phyloP scores from a whole-genome alignment of 2,797 vertebrate genomes.

The Silurus lanzhouensis region DNA sequence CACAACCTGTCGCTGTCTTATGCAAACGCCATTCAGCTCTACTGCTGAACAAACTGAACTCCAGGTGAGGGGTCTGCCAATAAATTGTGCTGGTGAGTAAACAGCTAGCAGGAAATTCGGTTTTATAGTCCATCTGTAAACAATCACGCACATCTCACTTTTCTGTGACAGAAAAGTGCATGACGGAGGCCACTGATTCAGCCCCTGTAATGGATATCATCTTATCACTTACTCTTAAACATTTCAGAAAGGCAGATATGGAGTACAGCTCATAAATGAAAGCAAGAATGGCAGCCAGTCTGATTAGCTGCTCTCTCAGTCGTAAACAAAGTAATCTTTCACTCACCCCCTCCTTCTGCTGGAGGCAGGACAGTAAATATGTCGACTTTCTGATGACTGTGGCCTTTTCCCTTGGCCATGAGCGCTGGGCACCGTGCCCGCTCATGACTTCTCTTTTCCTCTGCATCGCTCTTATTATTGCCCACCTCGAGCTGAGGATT shows the following conservation, averaged over 20 bases:
- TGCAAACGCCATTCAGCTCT: neutral
- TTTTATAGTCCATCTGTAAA: neutral
- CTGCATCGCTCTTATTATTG: conserved; percentile 74
- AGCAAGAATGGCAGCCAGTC: conserved; percentile 58
- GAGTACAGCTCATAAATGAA: conserved; percentile 46
- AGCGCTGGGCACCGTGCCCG: conserved; percentile 67
- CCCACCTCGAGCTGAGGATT: conserved; percentile 67
- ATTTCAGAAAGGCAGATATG: conserved; percentile 30
- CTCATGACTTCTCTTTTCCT: conserved; percentile 72
- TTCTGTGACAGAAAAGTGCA: neutral
- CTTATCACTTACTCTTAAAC: conserved; percentile 32
- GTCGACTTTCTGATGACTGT: conserved; percentile 79
- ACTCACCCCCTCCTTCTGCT: conserved; percentile 60
- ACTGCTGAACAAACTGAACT: neutral
- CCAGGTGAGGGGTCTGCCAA: too few relatives aligned
- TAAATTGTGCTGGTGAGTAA: neutral
- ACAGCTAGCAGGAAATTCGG: neutral
- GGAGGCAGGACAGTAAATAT: conserved; percentile 74
- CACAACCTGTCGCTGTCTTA: neutral
- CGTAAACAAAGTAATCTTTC: conserved; percentile 75
- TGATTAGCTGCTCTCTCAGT: conserved; percentile 71
- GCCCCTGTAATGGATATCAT: neutral
- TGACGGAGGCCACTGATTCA: neutral
- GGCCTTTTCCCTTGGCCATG: conserved; percentile 68
- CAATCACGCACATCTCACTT: neutral